Conservation (phyloP, 2,888 invertebrate genomes). For the Dichetophora obliterata region DNA sequence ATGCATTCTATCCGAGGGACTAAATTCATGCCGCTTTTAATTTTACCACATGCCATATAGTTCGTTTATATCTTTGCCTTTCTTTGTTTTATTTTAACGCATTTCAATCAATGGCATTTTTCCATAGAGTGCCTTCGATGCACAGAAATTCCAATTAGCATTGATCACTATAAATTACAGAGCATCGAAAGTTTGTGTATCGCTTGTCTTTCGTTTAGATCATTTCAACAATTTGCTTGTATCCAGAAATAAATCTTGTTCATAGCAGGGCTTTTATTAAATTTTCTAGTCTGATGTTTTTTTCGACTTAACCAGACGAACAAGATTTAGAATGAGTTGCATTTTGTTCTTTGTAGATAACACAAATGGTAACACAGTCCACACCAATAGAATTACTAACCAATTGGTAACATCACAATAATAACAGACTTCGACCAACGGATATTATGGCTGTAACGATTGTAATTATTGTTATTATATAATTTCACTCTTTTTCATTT, state of each 20-base stretch:
- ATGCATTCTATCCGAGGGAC: too few species aligned
- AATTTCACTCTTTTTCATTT: too few species aligned
- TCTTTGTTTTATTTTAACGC: background rate
- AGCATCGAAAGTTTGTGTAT: background rate
- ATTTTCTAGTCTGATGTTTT: background rate
- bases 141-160: background rate
- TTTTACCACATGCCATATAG: constrained; percentile 7
- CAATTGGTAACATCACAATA: too few species aligned
- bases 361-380: too few species aligned
- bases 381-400: too few species aligned
- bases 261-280: background rate
- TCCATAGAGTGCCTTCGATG: background rate
- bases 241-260: constrained; percentile 16
- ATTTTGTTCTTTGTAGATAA: background rate
- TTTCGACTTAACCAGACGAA: background rate
- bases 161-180: constrained; percentile 1
- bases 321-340: too few species aligned
- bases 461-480: too few species aligned
- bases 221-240: constrained; percentile 16
- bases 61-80: background rate
- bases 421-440: too few species aligned
- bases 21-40: background rate
- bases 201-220: constrained; percentile 15
- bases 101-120: background rate
- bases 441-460: too few species aligned